Percentiles rank a stretch among this genome's conserved stretches.
These are phyloP conservation scores for Spisula solida DNA, from an alignment of 2,888 invertebrate genomes.

Conservation along the genomic window DNA sequence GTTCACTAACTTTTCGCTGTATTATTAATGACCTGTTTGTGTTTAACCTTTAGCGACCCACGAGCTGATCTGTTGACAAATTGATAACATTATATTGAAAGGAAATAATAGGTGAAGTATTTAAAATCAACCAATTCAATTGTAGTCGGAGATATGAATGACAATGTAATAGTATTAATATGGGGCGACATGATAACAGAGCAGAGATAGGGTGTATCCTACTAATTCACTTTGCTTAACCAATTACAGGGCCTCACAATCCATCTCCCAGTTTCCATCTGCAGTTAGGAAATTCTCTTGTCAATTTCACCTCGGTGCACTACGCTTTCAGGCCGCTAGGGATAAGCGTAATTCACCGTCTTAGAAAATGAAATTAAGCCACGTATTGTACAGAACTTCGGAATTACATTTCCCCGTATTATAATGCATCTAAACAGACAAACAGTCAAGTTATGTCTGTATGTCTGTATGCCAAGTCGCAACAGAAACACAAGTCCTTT, in stretches of 20 bases:
- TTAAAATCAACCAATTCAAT: background rate
- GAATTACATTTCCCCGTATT: slow-evolving; percentile 9
- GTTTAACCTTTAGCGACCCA: too few relatives aligned
- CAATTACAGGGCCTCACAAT: slow-evolving; percentile 6
- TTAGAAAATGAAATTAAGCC: slow-evolving; percentile 37
- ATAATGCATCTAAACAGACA: background rate
- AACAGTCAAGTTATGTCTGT: background rate
- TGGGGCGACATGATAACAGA: slow-evolving; percentile 20
- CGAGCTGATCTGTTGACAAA: background rate
- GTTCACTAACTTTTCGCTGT: too few relatives aligned
- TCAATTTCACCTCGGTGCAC: background rate
- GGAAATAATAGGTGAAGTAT: background rate
- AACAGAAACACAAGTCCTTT: background rate
- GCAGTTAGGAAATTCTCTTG: slow-evolving; percentile 11
- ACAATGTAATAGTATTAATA: slow-evolving; percentile 18
- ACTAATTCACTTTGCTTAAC: slow-evolving; percentile 26
- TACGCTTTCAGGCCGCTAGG: background rate
- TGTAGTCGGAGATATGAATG: background rate
- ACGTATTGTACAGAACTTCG: background rate
- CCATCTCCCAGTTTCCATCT: background rate
- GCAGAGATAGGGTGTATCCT: background rate
- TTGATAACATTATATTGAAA: background rate
- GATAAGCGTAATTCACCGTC: slow-evolving; percentile 11
- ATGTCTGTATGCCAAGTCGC: background rate
- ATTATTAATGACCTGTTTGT: too few relatives aligned